Base-by-base conservation (phyloP, 2,888 invertebrate species). In the Thera britannica region DNA sequence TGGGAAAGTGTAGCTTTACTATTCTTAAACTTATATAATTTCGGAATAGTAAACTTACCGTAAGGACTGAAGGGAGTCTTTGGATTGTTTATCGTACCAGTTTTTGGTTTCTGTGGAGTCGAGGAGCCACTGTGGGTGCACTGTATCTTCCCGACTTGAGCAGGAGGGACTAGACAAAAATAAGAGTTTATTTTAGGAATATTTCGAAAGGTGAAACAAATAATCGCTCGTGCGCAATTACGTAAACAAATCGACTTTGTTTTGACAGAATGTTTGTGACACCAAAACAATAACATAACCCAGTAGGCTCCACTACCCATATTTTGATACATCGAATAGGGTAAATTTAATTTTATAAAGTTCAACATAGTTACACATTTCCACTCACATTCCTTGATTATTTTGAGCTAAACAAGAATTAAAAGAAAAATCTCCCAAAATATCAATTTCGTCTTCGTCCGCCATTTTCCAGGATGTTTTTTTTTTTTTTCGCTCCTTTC, bases 381-480 rank as follows among this genome's bases (percentile, higher is more conserved):
- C 71, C 60, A 94, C 95, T 94, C 83, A 95, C 95, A 95, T 94
- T 85, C 94, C 94, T 78, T 94, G 91, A 78, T 92, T 95, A 79
- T 93, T 95, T 87, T 94, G 95, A 55, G 94, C 93, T 76, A 95
- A 89, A 80, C 95, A 94, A 80, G 94, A 95, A 90, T 96, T 95
- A 84, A 96, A 94, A 72, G 95, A 95, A 86, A 96, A 96, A 91
- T 96, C 96, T 72, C 96, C 96, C 77, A 96, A 91, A 83, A 96
- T 92, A 90, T 96, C 96, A 82, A 96, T 95, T 90, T 96, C 96
- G 76, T 96, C 96, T 64, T 96, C 96, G 75, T 96, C 96, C 78
- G 95, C 95, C 95, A 96, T 96, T 79, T 86, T 89, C 23, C 23
- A 23, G 23, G 23, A 23, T 23, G 23, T 23, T 23, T 23, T 23